Percentiles rank a stretch among this genome's conserved stretches.
Evolutionary conservation across 2,888 invertebrate genomes (phyloP).

Genomic region (Pheosia tremula): DNA sequence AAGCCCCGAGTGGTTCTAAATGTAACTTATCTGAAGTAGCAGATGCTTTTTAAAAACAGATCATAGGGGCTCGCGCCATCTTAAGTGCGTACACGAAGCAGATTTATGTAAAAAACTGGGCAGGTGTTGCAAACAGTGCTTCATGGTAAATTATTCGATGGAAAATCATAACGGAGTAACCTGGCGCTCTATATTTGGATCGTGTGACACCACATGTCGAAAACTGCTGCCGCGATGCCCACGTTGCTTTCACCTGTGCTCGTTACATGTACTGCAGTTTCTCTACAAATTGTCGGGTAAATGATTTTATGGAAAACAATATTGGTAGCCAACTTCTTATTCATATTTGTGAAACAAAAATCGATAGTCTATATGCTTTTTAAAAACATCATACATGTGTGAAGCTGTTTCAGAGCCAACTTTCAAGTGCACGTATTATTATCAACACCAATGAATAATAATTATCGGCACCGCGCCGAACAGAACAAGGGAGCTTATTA

Average conservation of each 20-base stretch:
- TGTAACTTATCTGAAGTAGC: slow-evolving; percentile 60
- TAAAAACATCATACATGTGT: too few species aligned
- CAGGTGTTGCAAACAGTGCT: slow-evolving; percentile 60
- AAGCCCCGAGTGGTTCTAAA: slow-evolving; percentile 51
- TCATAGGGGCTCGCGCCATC: slow-evolving; percentile 58
- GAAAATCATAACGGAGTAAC: slow-evolving; percentile 56
- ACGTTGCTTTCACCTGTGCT: neutral
- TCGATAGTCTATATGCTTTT: too few species aligned
- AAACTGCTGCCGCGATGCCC: slow-evolving; percentile 49
- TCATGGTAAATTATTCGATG: slow-evolving; percentile 60
- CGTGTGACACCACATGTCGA: slow-evolving; percentile 66
- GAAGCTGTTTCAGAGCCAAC: too few species aligned
- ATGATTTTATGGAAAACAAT: neutral
- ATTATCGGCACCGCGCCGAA: slow-evolving; percentile 30
- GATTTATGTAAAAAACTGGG: slow-evolving; percentile 60
- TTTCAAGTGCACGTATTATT: neutral
- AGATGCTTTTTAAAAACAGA: slow-evolving; percentile 56
- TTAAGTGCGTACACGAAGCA: slow-evolving; percentile 57
- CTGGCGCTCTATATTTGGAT: slow-evolving; percentile 40
- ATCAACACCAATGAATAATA: slow-evolving; percentile 25
- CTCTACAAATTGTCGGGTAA: neutral
- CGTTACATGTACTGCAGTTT: neutral
- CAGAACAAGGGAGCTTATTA: slow-evolving; percentile 49
- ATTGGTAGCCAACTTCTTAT: neutral
- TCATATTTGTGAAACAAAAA: too few species aligned